Evolutionary conservation across 2,797 vertebrate genomes (phyloP).

Genomic region (Syngnathus rostellatus): DNA sequence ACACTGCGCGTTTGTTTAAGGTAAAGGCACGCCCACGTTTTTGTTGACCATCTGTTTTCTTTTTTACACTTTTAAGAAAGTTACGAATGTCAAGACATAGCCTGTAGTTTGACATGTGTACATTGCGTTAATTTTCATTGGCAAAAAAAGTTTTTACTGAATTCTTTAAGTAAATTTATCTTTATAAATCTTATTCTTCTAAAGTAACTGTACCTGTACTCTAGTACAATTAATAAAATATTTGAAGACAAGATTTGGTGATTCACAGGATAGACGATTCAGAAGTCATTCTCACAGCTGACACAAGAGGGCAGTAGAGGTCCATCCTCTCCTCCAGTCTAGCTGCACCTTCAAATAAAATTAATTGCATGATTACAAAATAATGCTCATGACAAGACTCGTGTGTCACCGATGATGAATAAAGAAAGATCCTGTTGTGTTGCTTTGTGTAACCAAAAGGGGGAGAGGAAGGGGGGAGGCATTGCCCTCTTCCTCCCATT

Average conservation of each 20-base stretch:
- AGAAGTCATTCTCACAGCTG: background rate
- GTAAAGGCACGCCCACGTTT: background rate
- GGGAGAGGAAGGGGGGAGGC: background rate
- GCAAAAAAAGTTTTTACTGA: too few relatives aligned
- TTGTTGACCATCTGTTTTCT: background rate
- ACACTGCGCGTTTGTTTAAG: background rate
- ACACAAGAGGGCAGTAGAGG: constrained; percentile 42
- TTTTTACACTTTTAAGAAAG: too few relatives aligned
- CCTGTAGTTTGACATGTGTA: too few relatives aligned
- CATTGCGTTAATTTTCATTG: too few relatives aligned
- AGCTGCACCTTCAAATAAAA: background rate
- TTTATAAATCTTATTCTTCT: background rate
- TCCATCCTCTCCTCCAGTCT: constrained; percentile 13
- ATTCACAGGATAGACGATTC: background rate
- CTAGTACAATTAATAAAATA: background rate
- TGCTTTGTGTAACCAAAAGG: background rate
- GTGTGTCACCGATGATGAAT: background rate
- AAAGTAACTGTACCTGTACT: background rate
- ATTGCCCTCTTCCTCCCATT: constrained; percentile 38
- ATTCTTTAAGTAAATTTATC: too few relatives aligned
- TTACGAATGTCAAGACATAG: too few relatives aligned
- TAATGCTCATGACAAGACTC: background rate
- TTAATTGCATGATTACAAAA: background rate
- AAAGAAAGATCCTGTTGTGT: background rate
- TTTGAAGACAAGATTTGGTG: background rate